Evolutionary conservation across 1,140 invertebrate genomes (phyloP), one percentile per base, ranked within the genome.

Genomic region (Sycobia sp.): DNA sequence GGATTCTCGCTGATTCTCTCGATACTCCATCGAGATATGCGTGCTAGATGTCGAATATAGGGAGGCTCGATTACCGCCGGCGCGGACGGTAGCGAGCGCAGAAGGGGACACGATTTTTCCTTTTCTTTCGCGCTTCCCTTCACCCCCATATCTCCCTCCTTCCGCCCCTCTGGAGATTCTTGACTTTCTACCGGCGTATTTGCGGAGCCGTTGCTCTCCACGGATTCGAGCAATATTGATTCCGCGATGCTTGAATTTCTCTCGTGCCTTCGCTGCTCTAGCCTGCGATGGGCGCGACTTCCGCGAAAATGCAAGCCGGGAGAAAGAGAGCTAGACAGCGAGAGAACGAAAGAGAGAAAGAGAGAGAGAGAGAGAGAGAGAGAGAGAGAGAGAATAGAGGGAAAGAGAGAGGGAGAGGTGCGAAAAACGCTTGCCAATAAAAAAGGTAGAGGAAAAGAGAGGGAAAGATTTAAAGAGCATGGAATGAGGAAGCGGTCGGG

Each of bases 151-250:
- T 29, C 20, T 8, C 16, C 16, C 14, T 32, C 27, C 4, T 29
- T 43, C 25, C 3, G 9, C 38, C n/a, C 16, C 39, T 32, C 32
- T 61, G n/a, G n/a, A n/a, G n/a, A n/a, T n/a, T n/a, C n/a, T n/a
- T n/a, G n/a, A n/a, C n/a, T 8, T 49, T 54, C 44, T 11, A 18
- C 44, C 23, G 38, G 50, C 18, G 22, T 18, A 36, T 16, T 10
- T 60, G 43, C 22, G 13, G 36, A 58, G 47, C 65, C 70, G 77
- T 77, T 71, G 70, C 70, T 76, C 77, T 74, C n/a, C n/a, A n/a
- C n/a, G n/a, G n/a, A n/a, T n/a, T n/a, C n/a, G 72, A 67, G 63
- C 73, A 72, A 79, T 79, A 77, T 79, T 78, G 78, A 79, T 80
- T 79, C 72, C 73, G 74, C 77, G 75, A 75, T 69, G 69, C 67